A percentile compares a stretch with the other conserved stretches of the same genome.
These are phyloP conservation scores for Tenrec ecaudatus DNA, from an alignment of 2,113 vertebrate genomes.

Conservation along the genomic window DNA sequence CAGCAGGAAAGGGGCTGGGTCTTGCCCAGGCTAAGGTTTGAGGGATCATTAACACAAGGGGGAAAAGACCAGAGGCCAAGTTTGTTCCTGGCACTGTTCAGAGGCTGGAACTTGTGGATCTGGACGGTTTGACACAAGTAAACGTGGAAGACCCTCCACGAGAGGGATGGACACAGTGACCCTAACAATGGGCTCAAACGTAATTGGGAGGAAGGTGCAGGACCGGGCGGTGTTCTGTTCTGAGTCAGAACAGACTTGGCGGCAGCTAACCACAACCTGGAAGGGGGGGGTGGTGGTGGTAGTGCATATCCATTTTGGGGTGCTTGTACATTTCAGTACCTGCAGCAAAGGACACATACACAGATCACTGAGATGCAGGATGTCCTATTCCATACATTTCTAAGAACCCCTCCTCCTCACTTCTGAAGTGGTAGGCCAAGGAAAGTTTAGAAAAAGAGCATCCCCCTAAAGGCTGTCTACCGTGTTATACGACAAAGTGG, in stretches of 20 bases:
- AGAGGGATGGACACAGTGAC: too few relatives aligned
- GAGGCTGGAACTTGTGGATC: background rate
- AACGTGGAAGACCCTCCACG: too few relatives aligned
- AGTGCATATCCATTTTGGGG: background rate
- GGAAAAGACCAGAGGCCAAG: background rate
- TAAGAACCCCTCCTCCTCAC: background rate
- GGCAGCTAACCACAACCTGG: background rate
- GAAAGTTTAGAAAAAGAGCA: background rate
- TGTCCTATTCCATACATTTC: background rate
- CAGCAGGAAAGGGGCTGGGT: background rate
- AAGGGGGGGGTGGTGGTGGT: too few relatives aligned
- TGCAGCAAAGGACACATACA: background rate
- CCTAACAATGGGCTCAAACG: too few relatives aligned
- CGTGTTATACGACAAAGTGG: background rate
- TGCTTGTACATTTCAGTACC: background rate
- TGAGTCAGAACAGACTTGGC: too few relatives aligned
- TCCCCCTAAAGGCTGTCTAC: slow-evolving; percentile 2
- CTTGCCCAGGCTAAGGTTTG: background rate
- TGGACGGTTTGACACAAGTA: background rate
- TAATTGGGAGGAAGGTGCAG: too few relatives aligned
- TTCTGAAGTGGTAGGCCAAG: background rate
- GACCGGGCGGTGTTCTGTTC: too few relatives aligned
- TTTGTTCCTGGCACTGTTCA: background rate
- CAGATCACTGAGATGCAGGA: background rate
- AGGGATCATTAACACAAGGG: background rate